Conservation (phyloP, 2,888 invertebrate genomes). For the Campoletis raptor region DNA sequence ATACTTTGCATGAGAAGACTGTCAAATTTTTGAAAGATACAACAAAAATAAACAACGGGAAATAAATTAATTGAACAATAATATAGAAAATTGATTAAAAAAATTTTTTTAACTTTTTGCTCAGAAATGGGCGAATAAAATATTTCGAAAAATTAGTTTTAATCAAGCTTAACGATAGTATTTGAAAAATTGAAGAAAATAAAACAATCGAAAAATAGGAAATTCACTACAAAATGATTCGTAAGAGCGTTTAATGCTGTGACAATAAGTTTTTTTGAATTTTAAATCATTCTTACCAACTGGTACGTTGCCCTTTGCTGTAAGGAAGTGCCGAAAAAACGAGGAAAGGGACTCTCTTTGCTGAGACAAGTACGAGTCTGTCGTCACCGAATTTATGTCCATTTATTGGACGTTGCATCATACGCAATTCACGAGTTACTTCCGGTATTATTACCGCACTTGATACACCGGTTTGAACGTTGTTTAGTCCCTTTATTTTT, state of each 20-base stretch:
- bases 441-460: conserved; percentile 82
- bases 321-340: conserved; percentile 96
- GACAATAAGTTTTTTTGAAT: neutral
- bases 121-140: neutral
- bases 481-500: conserved; percentile 86
- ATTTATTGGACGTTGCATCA: conserved; percentile 86
- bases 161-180: neutral
- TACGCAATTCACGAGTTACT: conserved; percentile 84
- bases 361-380: conserved; percentile 92
- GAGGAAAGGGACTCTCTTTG: conserved; percentile 92
- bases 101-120: neutral
- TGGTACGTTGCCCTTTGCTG: conserved; percentile 88
- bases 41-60: neutral
- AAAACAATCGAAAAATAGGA: neutral
- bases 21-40: neutral
- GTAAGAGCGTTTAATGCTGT: neutral
- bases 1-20: neutral
- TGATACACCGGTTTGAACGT: conserved; percentile 86
- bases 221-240: neutral
- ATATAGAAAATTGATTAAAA: neutral
- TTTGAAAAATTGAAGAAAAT: neutral
- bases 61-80: neutral
- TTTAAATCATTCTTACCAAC: conserved; percentile 86
- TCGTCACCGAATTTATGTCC: conserved; percentile 91
- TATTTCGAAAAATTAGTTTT: neutral